Evolutionary conservation across 2,113 vertebrate species (phyloP), one percentile per base, ranked within the genome.

Genomic region (Pardalotus punctatus): DNA sequence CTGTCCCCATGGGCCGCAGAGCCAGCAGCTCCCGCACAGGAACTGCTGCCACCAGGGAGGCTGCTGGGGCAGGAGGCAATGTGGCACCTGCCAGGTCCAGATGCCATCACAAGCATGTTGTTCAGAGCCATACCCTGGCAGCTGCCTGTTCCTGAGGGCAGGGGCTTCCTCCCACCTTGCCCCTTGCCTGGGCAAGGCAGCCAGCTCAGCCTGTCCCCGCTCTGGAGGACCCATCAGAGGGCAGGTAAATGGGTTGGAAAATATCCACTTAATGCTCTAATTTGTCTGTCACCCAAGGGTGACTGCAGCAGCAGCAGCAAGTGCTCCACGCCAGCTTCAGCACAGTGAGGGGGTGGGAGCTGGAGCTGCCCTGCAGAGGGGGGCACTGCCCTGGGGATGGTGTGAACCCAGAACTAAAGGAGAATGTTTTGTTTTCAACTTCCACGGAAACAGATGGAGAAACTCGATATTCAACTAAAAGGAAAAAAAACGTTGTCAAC

Each of bases 401-500:
- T 94, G 95, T 50, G 15, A 94, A 94, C 95, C 94, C 93, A 94
- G 88, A 97, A 96, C 97, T 98, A 98, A 98, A 97, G 97, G 96
- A 97, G 96, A 97, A 97, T 98, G 98, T 98, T 98, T 98, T 98
- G 97, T 98, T 98, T 97, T 98, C 98, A 98, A 98, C 98, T 98
- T 98, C 98, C 98, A 98, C 98, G 97, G 98, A 98, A 98, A 98
- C 98, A 98, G 98, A 98, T 98, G 98, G 98, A 98, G 97, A 98
- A 98, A 98, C 96, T 98, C 98, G 96, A 97, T 98, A 98, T 98
- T 98, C 97, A 98, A 98, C 98, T 98, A 98, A 98, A 98, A 98
- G 97, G 98, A 98, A 98, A 98, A 93, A 95, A 98, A 97, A 98
- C 97, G 97, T 98, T 98, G 98, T 98, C 97, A 98, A 98, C 98